A percentile compares a stretch with the other conserved stretches of the same genome.
phyloP scores from a whole-genome alignment of 1,140 invertebrate genomes.

The Drosophila lacertosa region DNA sequence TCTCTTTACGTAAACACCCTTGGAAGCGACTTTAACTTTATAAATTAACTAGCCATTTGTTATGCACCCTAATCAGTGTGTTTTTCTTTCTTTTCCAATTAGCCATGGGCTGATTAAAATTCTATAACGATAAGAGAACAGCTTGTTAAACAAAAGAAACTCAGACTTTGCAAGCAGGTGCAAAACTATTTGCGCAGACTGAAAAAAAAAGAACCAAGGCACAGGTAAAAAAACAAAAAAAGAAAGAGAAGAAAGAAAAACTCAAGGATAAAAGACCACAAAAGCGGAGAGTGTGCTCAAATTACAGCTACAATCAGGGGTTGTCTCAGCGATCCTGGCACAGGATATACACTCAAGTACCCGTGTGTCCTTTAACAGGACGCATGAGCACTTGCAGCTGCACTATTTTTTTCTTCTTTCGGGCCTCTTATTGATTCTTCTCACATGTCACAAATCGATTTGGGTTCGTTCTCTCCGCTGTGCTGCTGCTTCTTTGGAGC shows the following conservation, averaged over 20 bases:
- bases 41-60: neutral
- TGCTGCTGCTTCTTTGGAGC: conserved; percentile 28
- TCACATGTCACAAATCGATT: conserved; percentile 46
- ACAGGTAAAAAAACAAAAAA: neutral
- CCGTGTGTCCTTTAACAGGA: conserved; percentile 33
- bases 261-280: neutral
- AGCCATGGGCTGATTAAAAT: conserved; percentile 2
- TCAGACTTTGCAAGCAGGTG: conserved; percentile 17
- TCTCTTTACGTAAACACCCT: neutral
- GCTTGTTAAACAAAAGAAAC: neutral
- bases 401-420: no score
- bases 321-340: conserved; percentile 23
- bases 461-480: neutral
- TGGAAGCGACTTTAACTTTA: neutral
- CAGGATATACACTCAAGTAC: conserved; percentile 56
- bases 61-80: neutral
- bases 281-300: conserved; percentile 45
- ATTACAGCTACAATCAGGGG: conserved; percentile 45
- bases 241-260: neutral
- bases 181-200: neutral
- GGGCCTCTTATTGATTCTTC: conserved; percentile 60
- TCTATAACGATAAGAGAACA: conserved; percentile 5
- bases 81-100: conserved; percentile 5
- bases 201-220: neutral
- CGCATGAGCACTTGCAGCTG: conserved; percentile 42